Evolutionary conservation across 2,888 invertebrate species (phyloP).

Genomic region (Podabrus alpinus): DNA sequence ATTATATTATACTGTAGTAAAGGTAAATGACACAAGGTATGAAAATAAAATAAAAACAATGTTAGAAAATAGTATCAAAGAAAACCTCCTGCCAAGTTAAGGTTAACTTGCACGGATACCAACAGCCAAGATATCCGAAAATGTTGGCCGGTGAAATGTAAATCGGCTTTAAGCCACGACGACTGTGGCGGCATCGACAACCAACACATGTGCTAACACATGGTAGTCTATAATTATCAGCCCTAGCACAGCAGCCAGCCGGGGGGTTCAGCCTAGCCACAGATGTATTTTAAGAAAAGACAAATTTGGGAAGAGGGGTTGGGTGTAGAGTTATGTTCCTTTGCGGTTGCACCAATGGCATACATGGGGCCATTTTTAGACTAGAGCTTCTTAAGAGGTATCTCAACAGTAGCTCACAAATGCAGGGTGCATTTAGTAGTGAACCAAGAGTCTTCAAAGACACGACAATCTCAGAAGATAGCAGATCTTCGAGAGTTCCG

Average conservation of each 20-base stretch:
- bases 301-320: constrained; percentile 73
- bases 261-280: constrained; percentile 53
- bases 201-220: constrained; percentile 37
- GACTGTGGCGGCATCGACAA: constrained; percentile 10
- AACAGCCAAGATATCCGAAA: neutral
- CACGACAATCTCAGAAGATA: constrained; percentile 59
- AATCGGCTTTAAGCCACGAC: neutral
- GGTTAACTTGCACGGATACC: constrained; percentile 5
- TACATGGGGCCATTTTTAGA: constrained; percentile 57
- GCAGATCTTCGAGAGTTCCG: constrained; percentile 68
- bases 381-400: constrained; percentile 50
- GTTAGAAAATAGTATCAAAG: constrained; percentile 20
- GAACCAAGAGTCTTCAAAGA: constrained; percentile 56
- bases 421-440: constrained; percentile 45
- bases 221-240: constrained; percentile 37
- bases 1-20: too few relatives aligned
- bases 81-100: constrained; percentile 21
- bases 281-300: constrained; percentile 78
- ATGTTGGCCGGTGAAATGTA: neutral
- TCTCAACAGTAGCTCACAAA: constrained; percentile 44
- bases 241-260: constrained; percentile 39
- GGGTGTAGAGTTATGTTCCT: constrained; percentile 44
- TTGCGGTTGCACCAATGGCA: constrained; percentile 51
- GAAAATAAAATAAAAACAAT: constrained; percentile 31
- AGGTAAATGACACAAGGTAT: constrained; percentile 22